These are phyloP conservation scores for Percopsis transmontana DNA, from an alignment of 2,113 vertebrate species.

Conservation along the genomic window DNA sequence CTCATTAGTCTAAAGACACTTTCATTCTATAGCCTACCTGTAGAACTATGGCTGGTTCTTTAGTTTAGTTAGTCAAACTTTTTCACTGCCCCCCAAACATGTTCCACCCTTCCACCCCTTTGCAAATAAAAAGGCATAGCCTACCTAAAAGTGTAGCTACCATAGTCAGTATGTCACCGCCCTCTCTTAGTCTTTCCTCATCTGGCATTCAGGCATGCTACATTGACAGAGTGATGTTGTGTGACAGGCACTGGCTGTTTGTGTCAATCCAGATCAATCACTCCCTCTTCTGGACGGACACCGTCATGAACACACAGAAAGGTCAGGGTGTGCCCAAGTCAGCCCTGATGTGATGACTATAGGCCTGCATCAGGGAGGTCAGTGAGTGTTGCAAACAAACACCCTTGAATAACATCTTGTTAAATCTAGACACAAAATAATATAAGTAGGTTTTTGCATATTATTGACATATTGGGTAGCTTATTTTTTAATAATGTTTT, in stretches of 20 bases:
- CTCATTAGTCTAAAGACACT: no score
- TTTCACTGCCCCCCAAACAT: no score
- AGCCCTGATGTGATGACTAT: constrained; percentile 51
- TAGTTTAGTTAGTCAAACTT: no score
- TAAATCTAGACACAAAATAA: constrained; percentile 7
- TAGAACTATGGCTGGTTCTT: no score
- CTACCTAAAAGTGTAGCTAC: constrained; percentile 22
- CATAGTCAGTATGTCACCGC: constrained; percentile 56
- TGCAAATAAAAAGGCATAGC: not conserved
- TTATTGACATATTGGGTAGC: not conserved
- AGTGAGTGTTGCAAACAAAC: constrained; percentile 45
- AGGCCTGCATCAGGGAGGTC: constrained; percentile 46
- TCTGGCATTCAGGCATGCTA: constrained; percentile 76
- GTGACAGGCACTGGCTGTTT: constrained; percentile 72
- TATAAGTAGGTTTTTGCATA: not conserved
- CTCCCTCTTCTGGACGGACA: constrained; percentile 72
- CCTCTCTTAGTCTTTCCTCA: constrained; percentile 63
- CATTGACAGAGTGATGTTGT: constrained; percentile 74
- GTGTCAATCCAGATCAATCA: constrained; percentile 80
- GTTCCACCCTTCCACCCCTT: no score
- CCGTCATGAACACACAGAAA: constrained; percentile 67
- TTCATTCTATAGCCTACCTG: no score
- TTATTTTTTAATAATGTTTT: no score
- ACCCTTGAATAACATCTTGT: constrained; percentile 48
- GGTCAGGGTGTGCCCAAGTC: constrained; percentile 65